Evolutionary conservation across 1,140 invertebrate species (phyloP), one percentile per base, ranked within the genome.

Genomic region (Rhyzopertha dominica): DNA sequence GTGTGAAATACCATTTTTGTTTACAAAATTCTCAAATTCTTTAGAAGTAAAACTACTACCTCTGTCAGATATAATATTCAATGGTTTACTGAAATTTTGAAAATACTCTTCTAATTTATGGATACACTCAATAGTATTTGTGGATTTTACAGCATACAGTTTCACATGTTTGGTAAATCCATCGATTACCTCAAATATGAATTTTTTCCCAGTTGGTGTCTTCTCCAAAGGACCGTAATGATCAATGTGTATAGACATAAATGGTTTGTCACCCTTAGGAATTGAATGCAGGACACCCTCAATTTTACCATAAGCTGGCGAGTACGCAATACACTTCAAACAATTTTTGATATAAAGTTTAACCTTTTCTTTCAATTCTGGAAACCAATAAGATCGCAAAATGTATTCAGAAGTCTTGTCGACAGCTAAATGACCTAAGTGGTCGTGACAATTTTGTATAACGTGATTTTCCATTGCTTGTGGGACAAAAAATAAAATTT

Each of bases 1-100:
- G n/a, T n/a, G n/a, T n/a, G n/a, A n/a, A n/a, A n/a, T n/a, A n/a
- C n/a, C n/a, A n/a, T n/a, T n/a, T n/a, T n/a, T n/a, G n/a, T n/a
- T n/a, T n/a, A n/a, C n/a, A n/a, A n/a, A n/a, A n/a, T n/a, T n/a
- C n/a, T n/a, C n/a, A n/a, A n/a, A n/a, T n/a, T n/a, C n/a, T n/a
- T n/a, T n/a, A 12, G 58, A 59, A 12, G 52, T 61, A 40, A 63
- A 65, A 41, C 35, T 34, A 14, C 45, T 57, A 10, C 55, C 61
- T 37, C 58, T 44, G 44, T 63, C 59, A 3, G 53, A 58, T 7
- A 63, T 51, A 23, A 66, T 47, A n/a, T 29, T 14, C n/a, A 23
- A 40, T n/a, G 58, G 57, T 35, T 46, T 24, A 37, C 60, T 56
- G 37, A 50, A 56, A 44, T 49, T 22, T 9, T 17, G 3, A 44